A percentile compares a stretch with the other conserved stretches of the same genome.
Evolutionary conservation across 2,113 vertebrate species (phyloP).

Genomic region (Chinchilla lanigera): DNA sequence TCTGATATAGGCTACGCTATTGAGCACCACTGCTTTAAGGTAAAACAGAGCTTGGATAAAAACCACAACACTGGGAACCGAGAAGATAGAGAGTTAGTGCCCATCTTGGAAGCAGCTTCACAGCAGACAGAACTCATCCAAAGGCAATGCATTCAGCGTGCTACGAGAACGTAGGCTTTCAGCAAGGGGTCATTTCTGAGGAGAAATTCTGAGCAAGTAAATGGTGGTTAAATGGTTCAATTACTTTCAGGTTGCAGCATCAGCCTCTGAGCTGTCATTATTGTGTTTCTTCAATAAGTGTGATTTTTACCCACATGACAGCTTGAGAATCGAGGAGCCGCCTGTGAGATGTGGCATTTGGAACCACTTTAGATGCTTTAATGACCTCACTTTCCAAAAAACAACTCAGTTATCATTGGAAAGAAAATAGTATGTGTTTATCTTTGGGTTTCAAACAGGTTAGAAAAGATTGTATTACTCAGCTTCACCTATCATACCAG

Average conservation of each 20-base stretch:
- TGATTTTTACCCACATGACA: conserved; percentile 67
- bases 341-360: conserved; percentile 67
- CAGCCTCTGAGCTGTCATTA: conserved; percentile 73
- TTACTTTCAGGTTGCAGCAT: conserved; percentile 70
- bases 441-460: conserved; percentile 40
- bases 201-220: conserved; percentile 73
- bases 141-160: conserved; percentile 28
- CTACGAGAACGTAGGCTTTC: conserved; percentile 56
- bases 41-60: conserved; percentile 5
- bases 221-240: conserved; percentile 77
- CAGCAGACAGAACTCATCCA: neutral
- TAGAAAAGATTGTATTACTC: conserved; percentile 20
- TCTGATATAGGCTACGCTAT: neutral
- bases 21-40: neutral
- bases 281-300: conserved; percentile 73
- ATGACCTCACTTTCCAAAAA: conserved; percentile 61
- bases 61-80: neutral
- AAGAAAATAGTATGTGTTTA: conserved; percentile 68
- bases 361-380: conserved; percentile 59
- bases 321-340: conserved; percentile 61
- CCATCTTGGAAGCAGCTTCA: conserved; percentile 21
- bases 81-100: neutral
- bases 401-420: conserved; percentile 40
- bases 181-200: conserved; percentile 66
- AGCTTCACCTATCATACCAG: conserved; percentile 24